Conservation (phyloP, 2,113 vertebrate species). For the Campylomormyrus tamandua region DNA sequence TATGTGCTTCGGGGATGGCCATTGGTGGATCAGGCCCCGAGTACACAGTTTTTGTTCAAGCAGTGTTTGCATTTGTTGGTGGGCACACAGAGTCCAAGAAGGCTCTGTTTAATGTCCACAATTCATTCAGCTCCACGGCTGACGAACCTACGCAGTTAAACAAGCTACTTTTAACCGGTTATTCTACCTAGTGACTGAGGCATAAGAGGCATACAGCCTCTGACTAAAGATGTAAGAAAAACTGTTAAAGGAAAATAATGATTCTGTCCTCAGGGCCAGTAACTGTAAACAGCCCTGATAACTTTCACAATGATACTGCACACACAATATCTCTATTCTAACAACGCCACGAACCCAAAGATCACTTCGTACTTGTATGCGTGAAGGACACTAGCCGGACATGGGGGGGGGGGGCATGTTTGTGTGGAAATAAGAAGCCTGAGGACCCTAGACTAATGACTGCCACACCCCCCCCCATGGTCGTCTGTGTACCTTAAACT, state of each 20-base stretch:
- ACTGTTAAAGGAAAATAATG: not conserved
- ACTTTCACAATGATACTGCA: not conserved
- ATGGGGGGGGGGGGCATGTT: not conserved
- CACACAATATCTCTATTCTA: not conserved
- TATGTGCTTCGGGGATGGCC: not conserved
- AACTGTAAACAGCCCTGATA: not conserved
- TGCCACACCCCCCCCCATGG: slow-evolving; percentile 56
- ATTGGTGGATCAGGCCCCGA: not conserved
- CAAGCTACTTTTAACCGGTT: slow-evolving; percentile 58
- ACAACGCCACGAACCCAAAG: not conserved
- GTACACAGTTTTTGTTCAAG: not conserved
- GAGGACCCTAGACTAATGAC: slow-evolving; percentile 9
- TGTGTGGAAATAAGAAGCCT: not conserved
- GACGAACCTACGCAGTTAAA: slow-evolving; percentile 64
- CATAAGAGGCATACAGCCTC: not conserved
- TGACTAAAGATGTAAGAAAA: not conserved
- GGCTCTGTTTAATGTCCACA: slow-evolving; percentile 61
- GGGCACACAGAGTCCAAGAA: slow-evolving; percentile 32
- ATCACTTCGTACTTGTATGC: not conserved
- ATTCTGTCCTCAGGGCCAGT: not conserved
- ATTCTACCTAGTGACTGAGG: slow-evolving; percentile 43
- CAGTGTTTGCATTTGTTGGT: slow-evolving; percentile 11
- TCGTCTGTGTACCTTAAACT: slow-evolving; percentile 68
- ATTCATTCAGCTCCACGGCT: slow-evolving; percentile 56
- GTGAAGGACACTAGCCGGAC: not conserved